A percentile compares a stretch with the other conserved stretches of the same genome.
Conservation (phyloP, 2,113 vertebrate genomes). For the Egretta garzetta region DNA sequence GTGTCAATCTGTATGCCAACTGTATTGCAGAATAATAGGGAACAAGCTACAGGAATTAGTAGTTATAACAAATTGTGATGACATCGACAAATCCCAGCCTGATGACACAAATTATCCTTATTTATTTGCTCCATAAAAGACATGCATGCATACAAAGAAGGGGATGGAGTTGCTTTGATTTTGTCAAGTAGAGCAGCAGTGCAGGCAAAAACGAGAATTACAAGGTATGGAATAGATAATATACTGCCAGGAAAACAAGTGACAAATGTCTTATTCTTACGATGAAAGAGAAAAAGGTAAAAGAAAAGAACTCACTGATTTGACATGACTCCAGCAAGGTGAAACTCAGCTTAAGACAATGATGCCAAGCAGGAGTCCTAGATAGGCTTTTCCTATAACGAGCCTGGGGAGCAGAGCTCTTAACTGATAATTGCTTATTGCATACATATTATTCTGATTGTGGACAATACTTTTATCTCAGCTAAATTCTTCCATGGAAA, state of each 20-base stretch:
- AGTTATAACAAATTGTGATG: not conserved
- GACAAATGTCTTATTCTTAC: not conserved
- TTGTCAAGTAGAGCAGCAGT: not conserved
- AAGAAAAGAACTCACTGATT: not conserved
- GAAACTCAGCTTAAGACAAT: not conserved
- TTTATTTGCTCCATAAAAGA: not conserved
- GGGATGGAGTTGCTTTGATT: not conserved
- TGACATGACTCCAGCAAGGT: not conserved
- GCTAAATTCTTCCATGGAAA: not conserved
- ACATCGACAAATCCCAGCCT: not conserved
- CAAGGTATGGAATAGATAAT: not conserved
- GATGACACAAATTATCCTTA: not conserved
- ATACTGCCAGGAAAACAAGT: not conserved
- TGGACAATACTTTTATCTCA: not conserved
- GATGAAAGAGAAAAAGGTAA: not conserved
- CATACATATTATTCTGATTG: not conserved
- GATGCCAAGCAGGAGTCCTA: not conserved
- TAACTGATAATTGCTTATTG: not conserved
- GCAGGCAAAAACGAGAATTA: not conserved
- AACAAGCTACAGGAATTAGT: not conserved
- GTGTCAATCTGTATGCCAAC: not conserved
- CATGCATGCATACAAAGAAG: not conserved
- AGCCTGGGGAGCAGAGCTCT: not conserved
- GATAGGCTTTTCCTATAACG: not conserved
- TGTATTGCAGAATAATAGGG: not conserved